Conservation (phyloP, 2,113 vertebrate species). For the Poecilia latipinna region DNA sequence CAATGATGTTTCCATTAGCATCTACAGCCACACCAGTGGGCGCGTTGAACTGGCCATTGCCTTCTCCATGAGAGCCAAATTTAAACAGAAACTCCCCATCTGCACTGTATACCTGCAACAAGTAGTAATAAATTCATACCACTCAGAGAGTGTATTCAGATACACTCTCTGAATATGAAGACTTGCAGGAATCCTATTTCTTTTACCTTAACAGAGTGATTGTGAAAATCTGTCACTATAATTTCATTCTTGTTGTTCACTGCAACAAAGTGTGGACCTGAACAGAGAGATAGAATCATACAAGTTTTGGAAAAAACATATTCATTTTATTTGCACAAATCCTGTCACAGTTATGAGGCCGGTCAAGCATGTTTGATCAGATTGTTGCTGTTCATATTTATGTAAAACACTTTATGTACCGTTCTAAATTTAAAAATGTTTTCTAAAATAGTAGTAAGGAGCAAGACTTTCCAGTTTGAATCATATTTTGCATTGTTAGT, state of each 20-base stretch:
- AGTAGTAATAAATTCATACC: background rate
- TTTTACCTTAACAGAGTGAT: slow-evolving; percentile 96
- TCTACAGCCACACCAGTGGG: slow-evolving; percentile 95
- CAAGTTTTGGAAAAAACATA: background rate
- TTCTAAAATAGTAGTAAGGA: background rate
- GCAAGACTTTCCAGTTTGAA: background rate
- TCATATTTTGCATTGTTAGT: background rate
- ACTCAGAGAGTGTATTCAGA: too few species aligned
- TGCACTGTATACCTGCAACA: slow-evolving; percentile 90
- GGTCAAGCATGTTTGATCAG: slow-evolving; percentile 1
- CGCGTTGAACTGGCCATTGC: slow-evolving; percentile 97
- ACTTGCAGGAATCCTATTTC: background rate
- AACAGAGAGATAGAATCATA: background rate
- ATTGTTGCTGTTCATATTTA: slow-evolving; percentile 7
- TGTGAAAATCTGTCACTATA: slow-evolving; percentile 96
- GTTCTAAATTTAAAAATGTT: background rate
- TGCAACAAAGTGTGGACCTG: slow-evolving; percentile 96
- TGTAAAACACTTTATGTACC: slow-evolving; percentile 1
- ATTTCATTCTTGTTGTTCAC: slow-evolving; percentile 99
- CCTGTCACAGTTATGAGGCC: slow-evolving; percentile 8
- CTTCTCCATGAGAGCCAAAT: slow-evolving; percentile 95
- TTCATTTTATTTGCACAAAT: background rate
- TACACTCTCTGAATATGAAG: background rate
- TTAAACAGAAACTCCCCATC: slow-evolving; percentile 97
- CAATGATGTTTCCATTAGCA: slow-evolving; percentile 94